Conservation (phyloP, 1,140 invertebrate species). For the Dendrolimus kikuchii region DNA sequence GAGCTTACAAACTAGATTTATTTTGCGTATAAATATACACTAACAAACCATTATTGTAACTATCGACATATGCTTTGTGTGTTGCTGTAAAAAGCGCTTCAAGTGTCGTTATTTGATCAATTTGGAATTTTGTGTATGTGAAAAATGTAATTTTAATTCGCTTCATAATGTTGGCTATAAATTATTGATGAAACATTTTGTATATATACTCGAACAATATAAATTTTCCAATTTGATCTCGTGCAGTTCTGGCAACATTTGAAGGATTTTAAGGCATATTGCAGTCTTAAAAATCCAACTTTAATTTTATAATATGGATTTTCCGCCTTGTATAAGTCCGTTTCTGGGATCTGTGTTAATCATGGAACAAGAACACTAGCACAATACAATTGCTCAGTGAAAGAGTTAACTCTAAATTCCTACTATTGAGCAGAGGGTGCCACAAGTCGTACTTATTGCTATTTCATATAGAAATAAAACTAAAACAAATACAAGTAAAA, state of each 20-base stretch:
- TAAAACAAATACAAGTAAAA: too few species aligned
- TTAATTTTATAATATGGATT: too few species aligned
- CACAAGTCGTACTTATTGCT: too few species aligned
- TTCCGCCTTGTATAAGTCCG: too few species aligned
- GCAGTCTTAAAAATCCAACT: too few species aligned
- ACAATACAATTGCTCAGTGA: too few species aligned
- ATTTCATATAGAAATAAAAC: too few species aligned
- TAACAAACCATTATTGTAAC: slow-evolving; percentile 58
- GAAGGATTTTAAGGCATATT: not conserved
- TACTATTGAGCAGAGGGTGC: too few species aligned
- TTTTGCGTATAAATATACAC: slow-evolving; percentile 56
- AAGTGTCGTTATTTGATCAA: slow-evolving; percentile 54
- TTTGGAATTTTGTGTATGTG: slow-evolving; percentile 62
- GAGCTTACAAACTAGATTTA: slow-evolving; percentile 11
- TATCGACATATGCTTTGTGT: slow-evolving; percentile 48
- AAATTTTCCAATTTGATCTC: slow-evolving; percentile 64
- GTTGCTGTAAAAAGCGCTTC: slow-evolving; percentile 40
- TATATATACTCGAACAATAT: slow-evolving; percentile 3
- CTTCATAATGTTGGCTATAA: slow-evolving; percentile 1
- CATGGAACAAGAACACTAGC: too few species aligned
- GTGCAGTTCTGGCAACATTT: slow-evolving; percentile 55
- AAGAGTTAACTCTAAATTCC: too few species aligned
- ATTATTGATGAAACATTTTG: not conserved
- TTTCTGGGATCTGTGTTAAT: too few species aligned
- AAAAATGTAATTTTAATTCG: slow-evolving; percentile 54